These are phyloP conservation scores for Anthoptus insignis DNA, from an alignment of 2,888 invertebrate species.

Conservation along the genomic window DNA sequence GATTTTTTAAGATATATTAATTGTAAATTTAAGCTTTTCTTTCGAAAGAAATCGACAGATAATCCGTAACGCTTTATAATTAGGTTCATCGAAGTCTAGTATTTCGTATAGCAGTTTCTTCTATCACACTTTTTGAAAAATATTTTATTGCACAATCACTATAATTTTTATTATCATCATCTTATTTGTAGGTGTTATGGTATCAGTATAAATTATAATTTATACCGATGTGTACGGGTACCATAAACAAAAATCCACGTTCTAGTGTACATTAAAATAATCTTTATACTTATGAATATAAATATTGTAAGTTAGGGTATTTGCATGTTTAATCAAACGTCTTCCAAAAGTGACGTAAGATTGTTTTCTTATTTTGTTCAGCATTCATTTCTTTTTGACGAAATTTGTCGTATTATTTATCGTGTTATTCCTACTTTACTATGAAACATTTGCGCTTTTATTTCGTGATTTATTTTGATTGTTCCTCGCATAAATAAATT, in stretches of 20 bases:
- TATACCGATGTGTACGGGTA: background rate
- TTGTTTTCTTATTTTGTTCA: conserved; percentile 36
- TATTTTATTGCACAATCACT: conserved; percentile 73
- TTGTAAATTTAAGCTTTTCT: conserved; percentile 65
- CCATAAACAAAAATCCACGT: background rate
- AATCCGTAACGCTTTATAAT: conserved; percentile 86
- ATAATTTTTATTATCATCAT: conserved; percentile 46
- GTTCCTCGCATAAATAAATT: conserved; percentile 32
- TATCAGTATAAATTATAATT: conserved; percentile 18
- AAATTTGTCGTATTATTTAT: conserved; percentile 23
- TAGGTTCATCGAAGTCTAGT: conserved; percentile 82
- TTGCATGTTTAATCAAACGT: conserved; percentile 84
- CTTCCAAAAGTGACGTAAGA: conserved; percentile 85
- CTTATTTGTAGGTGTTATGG: conserved; percentile 50
- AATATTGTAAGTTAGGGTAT: conserved; percentile 75
- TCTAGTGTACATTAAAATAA: conserved; percentile 48
- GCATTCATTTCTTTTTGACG: conserved; percentile 26
- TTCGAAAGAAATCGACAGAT: conserved; percentile 72
- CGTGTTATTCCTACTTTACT: conserved; percentile 18
- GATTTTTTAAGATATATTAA: conserved; percentile 40
- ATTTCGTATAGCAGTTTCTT: conserved; percentile 79
- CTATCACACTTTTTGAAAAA: conserved; percentile 68
- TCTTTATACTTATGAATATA: conserved; percentile 63
- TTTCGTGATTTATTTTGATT: conserved; percentile 37
- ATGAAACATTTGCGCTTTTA: conserved; percentile 37